Evolutionary conservation across 2,888 invertebrate species (phyloP).

Genomic region (Tortrix viridana): DNA sequence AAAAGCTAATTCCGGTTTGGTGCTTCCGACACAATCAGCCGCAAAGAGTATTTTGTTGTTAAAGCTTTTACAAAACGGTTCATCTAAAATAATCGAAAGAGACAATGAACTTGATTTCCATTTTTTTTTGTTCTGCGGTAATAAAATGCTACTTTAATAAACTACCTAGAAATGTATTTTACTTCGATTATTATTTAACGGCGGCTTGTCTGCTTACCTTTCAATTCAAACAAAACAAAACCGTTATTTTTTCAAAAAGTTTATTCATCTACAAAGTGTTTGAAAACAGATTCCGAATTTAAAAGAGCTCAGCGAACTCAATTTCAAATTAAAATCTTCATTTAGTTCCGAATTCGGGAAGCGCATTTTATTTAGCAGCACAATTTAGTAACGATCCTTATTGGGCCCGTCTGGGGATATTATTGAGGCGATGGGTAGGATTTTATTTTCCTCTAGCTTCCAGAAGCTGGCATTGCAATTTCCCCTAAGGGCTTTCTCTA

Average conservation of each 20-base stretch:
- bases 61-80: too few relatives aligned
- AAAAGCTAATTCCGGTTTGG: too few relatives aligned
- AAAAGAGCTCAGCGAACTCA: conserved; percentile 11
- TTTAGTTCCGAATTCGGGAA: conserved; percentile 38
- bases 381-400: conserved; percentile 74
- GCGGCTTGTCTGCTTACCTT: neutral
- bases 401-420: conserved; percentile 71
- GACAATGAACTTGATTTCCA: neutral
- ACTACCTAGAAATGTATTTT: too few relatives aligned
- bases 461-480: conserved; percentile 65
- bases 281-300: neutral
- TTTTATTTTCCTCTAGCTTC: conserved; percentile 71
- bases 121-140: neutral
- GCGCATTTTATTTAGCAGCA: conserved; percentile 66
- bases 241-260: neutral
- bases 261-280: neutral
- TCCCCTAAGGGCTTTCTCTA: conserved; percentile 72
- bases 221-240: neutral
- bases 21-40: too few relatives aligned
- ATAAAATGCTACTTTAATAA: too few relatives aligned
- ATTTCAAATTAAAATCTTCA: conserved; percentile 26
- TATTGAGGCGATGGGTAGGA: conserved; percentile 66
- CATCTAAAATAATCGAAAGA: too few relatives aligned
- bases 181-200: too few relatives aligned
- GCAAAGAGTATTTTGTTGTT: too few relatives aligned